These are phyloP conservation scores for Sphaeramia orbicularis DNA, from an alignment of 2,797 vertebrate genomes.

Conservation along the genomic window DNA sequence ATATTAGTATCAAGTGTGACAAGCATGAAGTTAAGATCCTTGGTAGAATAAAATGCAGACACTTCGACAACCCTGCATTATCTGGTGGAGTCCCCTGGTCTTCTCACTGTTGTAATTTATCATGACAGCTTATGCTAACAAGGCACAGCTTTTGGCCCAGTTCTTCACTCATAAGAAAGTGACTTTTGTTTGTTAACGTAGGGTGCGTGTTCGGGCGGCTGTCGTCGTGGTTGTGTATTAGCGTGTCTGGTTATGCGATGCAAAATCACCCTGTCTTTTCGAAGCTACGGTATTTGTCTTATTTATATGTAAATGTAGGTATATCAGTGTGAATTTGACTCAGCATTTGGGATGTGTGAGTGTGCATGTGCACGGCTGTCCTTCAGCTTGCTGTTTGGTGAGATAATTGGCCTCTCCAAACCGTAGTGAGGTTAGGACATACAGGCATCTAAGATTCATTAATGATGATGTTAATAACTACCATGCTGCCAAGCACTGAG, in stretches of 20 bases:
- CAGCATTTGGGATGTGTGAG: constrained; percentile 26
- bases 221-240: background rate
- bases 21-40: constrained; percentile 61
- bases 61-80: constrained; percentile 46
- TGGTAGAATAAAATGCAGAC: constrained; percentile 53
- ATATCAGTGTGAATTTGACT: constrained; percentile 53
- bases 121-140: constrained; percentile 69
- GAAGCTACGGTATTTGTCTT: constrained; percentile 49
- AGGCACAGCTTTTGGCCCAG: constrained; percentile 52
- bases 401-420: constrained; percentile 67
- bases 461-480: constrained; percentile 65
- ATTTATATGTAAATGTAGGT: constrained; percentile 69
- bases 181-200: constrained; percentile 18
- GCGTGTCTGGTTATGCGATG: constrained; percentile 36
- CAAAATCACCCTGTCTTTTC: constrained; percentile 33
- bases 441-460: constrained; percentile 47
- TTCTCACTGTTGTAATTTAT: constrained; percentile 48
- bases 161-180: constrained; percentile 38
- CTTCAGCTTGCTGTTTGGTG: constrained; percentile 34
- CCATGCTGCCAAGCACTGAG: constrained; percentile 1
- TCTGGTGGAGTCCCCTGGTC: constrained; percentile 54
- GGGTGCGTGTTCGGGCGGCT: constrained; percentile 17
- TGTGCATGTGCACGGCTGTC: constrained; percentile 26
- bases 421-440: constrained; percentile 47
- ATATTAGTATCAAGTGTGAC: constrained; percentile 72